phyloP scores from a whole-genome alignment of 2,797 vertebrate species.

The Antrozous pallidus region DNA sequence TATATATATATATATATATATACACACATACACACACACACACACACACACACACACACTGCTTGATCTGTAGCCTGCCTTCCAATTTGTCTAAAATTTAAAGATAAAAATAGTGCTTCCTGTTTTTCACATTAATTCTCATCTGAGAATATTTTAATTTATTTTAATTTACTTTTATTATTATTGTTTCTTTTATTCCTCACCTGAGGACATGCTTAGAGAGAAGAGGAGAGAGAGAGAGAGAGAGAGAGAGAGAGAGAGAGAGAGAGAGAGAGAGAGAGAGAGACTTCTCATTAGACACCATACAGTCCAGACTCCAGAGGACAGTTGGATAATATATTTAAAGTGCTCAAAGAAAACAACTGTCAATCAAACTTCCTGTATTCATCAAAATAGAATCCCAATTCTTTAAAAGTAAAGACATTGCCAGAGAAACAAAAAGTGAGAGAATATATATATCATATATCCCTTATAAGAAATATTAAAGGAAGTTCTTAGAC shows the following conservation, averaged over 20 bases:
- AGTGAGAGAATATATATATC: background rate
- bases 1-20: too few relatives aligned
- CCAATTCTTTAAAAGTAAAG: background rate
- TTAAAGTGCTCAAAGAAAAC: background rate
- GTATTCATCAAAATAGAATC: background rate
- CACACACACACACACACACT: too few relatives aligned
- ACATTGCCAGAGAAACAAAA: background rate
- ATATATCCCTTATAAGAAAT: background rate
- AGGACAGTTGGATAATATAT: background rate
- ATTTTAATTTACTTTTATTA: background rate
- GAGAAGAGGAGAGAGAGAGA: too few relatives aligned
- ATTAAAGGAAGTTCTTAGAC: background rate
- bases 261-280: background rate
- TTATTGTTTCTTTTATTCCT: background rate
- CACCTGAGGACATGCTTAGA: background rate
- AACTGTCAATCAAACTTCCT: background rate
- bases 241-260: too few relatives aligned
- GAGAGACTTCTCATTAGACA: background rate
- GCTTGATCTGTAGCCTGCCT: background rate
- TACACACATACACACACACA: too few relatives aligned
- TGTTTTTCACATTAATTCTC: constrained; percentile 1
- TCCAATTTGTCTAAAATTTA: background rate
- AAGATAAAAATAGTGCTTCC: background rate
- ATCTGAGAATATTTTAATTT: background rate
- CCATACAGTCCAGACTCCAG: background rate